Base-by-base conservation (phyloP, 2,113 vertebrate species). In the Dascyllus trimaculatus region DNA sequence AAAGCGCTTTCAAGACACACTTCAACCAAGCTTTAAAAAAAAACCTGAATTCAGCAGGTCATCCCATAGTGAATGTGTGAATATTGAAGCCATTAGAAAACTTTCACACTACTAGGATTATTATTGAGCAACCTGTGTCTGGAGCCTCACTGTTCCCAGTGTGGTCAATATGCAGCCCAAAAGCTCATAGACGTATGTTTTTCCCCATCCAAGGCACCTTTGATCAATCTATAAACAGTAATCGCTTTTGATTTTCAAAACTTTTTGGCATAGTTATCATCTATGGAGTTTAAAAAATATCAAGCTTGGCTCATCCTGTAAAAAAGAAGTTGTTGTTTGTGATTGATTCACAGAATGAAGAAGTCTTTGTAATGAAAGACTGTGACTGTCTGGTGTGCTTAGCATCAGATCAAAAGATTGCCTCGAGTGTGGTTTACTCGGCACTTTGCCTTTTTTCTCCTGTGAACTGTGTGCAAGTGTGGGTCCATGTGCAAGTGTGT, bases 371-470 rank as follows among this genome's bases (percentile, higher is more conserved):
- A 81, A 81, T 86, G 71, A 81, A 61, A 84, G 71, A 56, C 75
- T 65, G 18, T 71, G 76, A 73, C 52, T 75, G 51, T 65, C 71
- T 80, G 61, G 8, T 72, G 57, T 59, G 81, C 62, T 69, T 38
- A 83, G 45, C 51, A 60, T 72, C 58, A 61, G 29, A 87, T 88
- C 86, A 87, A 85, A 85, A 80, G 68, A 79, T 74, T 49, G 25
- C 60, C 68, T 85, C 18, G 1, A 49, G 75, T 85, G 77, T 62
- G 84, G 77, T 89, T 86, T 67, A 70, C 72, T 11, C 26, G 43
- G 61, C 78, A 52, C 78, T 72, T 56, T 64, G 69, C 79, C 56
- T 40, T 60, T 89, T 78, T 73, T 64, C 26, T 56, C n/a, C 70
- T 77, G 32, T 63, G 48, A 51, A 58, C 21, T 64, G 7, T 53